Evolutionary conservation across 2,888 invertebrate genomes (phyloP).

Genomic region (Scaeva pyrastri): DNA sequence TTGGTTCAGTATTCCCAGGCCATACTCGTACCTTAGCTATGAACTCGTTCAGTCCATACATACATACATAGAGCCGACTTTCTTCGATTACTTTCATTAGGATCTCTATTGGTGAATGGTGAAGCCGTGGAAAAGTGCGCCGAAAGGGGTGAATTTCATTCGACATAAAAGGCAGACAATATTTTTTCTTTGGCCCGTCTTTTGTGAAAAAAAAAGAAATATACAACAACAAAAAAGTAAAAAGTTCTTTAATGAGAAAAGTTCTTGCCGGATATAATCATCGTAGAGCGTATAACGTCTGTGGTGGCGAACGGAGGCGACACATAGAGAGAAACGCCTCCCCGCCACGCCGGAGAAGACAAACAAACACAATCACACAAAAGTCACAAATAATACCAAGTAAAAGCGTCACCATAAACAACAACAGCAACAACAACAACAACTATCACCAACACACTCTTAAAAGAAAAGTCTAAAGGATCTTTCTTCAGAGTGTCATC

Average conservation of each 20-base stretch:
- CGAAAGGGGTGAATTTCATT: conserved; percentile 61
- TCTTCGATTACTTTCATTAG: conserved; percentile 63
- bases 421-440: not conserved
- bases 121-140: conserved; percentile 23
- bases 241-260: conserved; percentile 74
- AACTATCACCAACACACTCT: conserved; percentile 46
- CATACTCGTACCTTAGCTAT: too few relatives aligned
- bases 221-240: conserved; percentile 14
- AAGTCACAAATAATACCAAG: conserved; percentile 28
- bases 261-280: conserved; percentile 73
- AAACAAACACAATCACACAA: conserved; percentile 34
- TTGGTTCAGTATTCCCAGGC: not conserved
- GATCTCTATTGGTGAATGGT: conserved; percentile 8
- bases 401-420: not conserved
- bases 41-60: too few relatives aligned
- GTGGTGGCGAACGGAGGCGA: conserved; percentile 38
- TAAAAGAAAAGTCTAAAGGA: conserved; percentile 32
- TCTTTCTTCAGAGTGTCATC: conserved; percentile 47
- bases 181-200: conserved; percentile 54
- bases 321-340: conserved; percentile 7
- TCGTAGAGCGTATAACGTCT: conserved; percentile 43
- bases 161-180: conserved; percentile 53
- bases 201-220: conserved; percentile 39
- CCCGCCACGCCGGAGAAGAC: not conserved
- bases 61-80: conserved; percentile 13